Base-by-base conservation (phyloP, 2,113 vertebrate genomes). In the Tauraco erythrolophus region DNA sequence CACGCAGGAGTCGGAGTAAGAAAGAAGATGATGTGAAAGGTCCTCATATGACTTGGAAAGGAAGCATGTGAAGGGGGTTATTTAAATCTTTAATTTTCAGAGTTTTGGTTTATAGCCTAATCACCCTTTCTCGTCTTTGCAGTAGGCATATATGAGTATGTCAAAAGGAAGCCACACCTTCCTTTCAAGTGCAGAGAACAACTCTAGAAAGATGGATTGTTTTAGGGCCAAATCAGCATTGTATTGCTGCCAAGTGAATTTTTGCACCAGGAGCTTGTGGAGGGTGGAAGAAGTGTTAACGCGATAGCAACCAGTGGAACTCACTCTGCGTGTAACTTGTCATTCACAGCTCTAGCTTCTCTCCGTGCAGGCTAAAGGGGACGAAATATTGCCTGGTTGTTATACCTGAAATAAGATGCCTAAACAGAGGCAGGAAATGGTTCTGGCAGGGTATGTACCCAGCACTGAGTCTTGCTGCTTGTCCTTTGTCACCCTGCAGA, bases 231-330 rank as follows among this genome's bases (percentile, higher is more conserved):
- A 48, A 91, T 88, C 18, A 60, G 69, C 76, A 60, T 45, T 75
- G 14, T 89, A 6, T 41, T 94, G 35, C 84, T 95, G 84, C 95
- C 91, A 92, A 87, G 57, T 57, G 74, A 61, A 79, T 94, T 95
- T 95, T 69, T 94, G 56, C 82, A 62, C 54, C 18, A 7, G 70
- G 54, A 94, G 23, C 35, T 66, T 35, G 51, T 71, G 70, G 35
- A 89, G 60, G 72, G 80, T 79, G 92, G 65, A 74, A 94, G 69
- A 45, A 84, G 70, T 88, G 84, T 88, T 95, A 96, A 94, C 89
- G 91, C 84, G 94, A 3, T 64, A 92, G 82, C 74, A 92, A 76
- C 48, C 89, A 92, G 83, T 45, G 77, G 89, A 94, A 57, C 85
- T 82, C 19, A 1, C 4, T 2, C 50, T 25, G n/a, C 2, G 3